Conservation (phyloP, 2,797 vertebrate genomes). For the Danio aesculapii region DNA sequence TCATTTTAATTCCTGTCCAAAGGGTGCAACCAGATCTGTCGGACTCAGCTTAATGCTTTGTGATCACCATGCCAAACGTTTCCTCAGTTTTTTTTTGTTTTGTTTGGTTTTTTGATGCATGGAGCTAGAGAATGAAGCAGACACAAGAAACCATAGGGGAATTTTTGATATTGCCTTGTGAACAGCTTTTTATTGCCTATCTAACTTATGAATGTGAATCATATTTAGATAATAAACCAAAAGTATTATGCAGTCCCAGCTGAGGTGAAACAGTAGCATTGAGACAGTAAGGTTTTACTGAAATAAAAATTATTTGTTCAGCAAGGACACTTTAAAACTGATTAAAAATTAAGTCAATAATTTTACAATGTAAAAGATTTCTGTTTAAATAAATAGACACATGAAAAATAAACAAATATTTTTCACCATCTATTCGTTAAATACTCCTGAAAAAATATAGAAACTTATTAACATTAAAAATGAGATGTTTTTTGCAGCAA, state of each 20-base stretch:
- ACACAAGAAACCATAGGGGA: constrained; percentile 23
- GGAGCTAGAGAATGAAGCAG: constrained; percentile 7
- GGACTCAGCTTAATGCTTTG: constrained; percentile 13
- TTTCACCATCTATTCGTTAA: no score
- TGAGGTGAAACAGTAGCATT: not conserved
- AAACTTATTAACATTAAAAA: no score
- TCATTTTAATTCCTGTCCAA: constrained; percentile 30
- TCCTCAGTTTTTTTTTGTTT: constrained; percentile 5
- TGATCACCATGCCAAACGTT: constrained; percentile 38
- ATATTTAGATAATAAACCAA: constrained; percentile 1
- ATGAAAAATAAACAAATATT: no score
- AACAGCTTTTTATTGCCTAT: constrained; percentile 7
- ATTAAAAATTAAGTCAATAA: no score
- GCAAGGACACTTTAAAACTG: no score
- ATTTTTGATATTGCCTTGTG: constrained; percentile 24
- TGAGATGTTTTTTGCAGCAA: no score
- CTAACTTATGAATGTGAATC: constrained; percentile 18
- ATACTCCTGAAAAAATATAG: no score
- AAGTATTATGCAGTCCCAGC: not conserved
- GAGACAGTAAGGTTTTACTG: no score
- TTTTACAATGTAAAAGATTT: no score
- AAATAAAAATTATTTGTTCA: no score
- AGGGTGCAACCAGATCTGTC: constrained; percentile 23
- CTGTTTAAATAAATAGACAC: no score
- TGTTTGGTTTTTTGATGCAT: constrained; percentile 43